phyloP scores from a whole-genome alignment of 2,797 vertebrate species.

The Phoebastria nigripes region DNA sequence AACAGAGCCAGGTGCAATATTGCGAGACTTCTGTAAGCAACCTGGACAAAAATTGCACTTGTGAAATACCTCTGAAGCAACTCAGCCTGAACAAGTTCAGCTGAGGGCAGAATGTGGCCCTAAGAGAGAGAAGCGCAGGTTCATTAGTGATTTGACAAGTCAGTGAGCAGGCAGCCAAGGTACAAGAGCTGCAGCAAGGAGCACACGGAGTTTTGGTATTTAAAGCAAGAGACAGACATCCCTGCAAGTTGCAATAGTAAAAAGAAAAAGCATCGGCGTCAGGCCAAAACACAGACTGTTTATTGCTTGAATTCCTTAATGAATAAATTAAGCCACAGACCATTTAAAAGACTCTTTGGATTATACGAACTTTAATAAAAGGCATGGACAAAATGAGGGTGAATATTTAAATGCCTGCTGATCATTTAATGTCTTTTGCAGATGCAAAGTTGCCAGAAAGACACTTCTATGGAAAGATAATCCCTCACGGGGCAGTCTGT shows the following conservation, averaged over 20 bases:
- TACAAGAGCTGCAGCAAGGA: not conserved
- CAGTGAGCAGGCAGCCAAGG: constrained; percentile 25
- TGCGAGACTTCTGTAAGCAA: not conserved
- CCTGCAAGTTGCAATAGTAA: not conserved
- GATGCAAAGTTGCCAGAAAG: not conserved
- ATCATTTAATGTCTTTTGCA: not conserved
- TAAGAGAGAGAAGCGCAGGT: not conserved
- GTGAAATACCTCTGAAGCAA: constrained; percentile 30
- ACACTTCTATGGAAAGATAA: not conserved
- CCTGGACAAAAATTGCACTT: not conserved
- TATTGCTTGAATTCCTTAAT: constrained; percentile 25
- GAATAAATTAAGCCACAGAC: constrained; percentile 31
- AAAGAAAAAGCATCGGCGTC: not conserved
- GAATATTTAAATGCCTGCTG: not conserved
- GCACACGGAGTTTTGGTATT: not conserved
- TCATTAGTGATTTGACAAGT: constrained; percentile 40
- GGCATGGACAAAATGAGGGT: not conserved
- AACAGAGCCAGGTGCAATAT: constrained; percentile 4
- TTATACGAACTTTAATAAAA: not conserved
- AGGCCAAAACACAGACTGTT: constrained; percentile 38
- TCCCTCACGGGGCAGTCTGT: not conserved
- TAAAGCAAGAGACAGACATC: constrained; percentile 20
- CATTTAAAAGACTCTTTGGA: constrained; percentile 29
- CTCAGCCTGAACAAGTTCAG: constrained; percentile 2
- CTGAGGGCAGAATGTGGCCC: constrained; percentile 26